Evolutionary conservation across 2,888 invertebrate species (phyloP).

Genomic region (Drosophila prostipennis): DNA sequence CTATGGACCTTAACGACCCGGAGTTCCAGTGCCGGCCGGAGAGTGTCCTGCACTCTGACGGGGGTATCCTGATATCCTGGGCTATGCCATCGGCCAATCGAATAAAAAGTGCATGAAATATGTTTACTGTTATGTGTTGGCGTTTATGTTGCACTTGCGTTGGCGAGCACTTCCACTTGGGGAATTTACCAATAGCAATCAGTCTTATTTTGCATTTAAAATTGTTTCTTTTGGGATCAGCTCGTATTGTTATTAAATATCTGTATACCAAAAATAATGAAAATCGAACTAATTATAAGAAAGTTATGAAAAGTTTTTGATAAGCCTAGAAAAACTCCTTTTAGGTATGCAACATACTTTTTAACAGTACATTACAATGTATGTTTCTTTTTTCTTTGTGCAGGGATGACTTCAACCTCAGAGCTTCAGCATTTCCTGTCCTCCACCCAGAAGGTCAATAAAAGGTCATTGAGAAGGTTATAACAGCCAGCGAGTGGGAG

Average conservation of each 20-base stretch:
- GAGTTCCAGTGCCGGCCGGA: slow-evolving; percentile 18
- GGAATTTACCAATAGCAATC: not conserved
- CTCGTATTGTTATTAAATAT: no score
- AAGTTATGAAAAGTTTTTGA: no score
- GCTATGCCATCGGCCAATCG: slow-evolving; percentile 61
- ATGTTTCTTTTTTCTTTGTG: not conserved
- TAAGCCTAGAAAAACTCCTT: no score
- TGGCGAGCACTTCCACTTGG: not conserved
- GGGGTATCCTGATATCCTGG: slow-evolving; percentile 25
- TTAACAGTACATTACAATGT: no score
- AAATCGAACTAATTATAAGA: no score
- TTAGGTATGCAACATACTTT: no score
- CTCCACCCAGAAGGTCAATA: slow-evolving; percentile 64
- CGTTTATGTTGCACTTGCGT: slow-evolving; percentile 56
- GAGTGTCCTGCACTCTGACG: slow-evolving; percentile 22
- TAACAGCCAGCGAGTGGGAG: slow-evolving; percentile 36
- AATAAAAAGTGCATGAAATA: slow-evolving; percentile 69
- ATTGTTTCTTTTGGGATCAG: no score
- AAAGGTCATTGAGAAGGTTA: slow-evolving; percentile 72
- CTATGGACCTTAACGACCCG: slow-evolving; percentile 25
- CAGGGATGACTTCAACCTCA: slow-evolving; percentile 3
- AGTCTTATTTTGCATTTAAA: no score
- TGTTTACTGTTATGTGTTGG: slow-evolving; percentile 71
- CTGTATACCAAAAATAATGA: no score
- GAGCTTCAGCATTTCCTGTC: slow-evolving; percentile 29